Evolutionary conservation across 2,113 vertebrate genomes (phyloP), one percentile per base, ranked within the genome.

Genomic region (Madoqua kirkii): DNA sequence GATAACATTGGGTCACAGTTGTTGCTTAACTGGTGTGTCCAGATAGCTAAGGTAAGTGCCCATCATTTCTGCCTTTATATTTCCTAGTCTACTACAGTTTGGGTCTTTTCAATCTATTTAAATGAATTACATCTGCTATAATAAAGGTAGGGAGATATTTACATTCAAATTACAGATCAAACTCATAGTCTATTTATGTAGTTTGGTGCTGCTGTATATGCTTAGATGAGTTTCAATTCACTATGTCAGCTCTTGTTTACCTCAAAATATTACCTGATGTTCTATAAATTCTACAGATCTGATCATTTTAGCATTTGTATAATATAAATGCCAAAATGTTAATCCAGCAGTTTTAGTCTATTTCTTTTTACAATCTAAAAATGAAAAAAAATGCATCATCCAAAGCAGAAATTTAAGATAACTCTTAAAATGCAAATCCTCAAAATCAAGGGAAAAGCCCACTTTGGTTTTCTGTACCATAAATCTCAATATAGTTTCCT

Each of bases 21-120:
- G 86, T 98, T 99, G 97, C 99, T 99, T n/a, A 99, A 99, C 96
- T 99, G 99, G 99, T 99, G 99, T 99, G 99, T 99, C 97, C 99
- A 99, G 96, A 99, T 99, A 95, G 99, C 99, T 43, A 99, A 99
- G 99, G 99, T 99, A 99, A 62, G 83, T 23, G n/a, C 31, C 12
- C 3, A 1, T 43, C 17, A 48, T 5, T 60, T 79, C 59, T 92
- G 9, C 9, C 25, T 57, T 96, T 50, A 1, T 43, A 40, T 13
- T 15, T 48, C 36, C 23, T 90, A 9, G 86, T 92, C n/a, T 67
- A 29, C 10, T 81, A 78, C 5, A 60, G 31, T 60, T 62, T 87
- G 12, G 10, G 1, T 81, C 33, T 48, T 88, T 2, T 88, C 1
- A 71, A 17, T 14, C 23, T 31, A 27, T 85, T 92, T 71, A 57